Conservation (phyloP, 1,140 invertebrate species). For the Pachypsylla venusta region DNA sequence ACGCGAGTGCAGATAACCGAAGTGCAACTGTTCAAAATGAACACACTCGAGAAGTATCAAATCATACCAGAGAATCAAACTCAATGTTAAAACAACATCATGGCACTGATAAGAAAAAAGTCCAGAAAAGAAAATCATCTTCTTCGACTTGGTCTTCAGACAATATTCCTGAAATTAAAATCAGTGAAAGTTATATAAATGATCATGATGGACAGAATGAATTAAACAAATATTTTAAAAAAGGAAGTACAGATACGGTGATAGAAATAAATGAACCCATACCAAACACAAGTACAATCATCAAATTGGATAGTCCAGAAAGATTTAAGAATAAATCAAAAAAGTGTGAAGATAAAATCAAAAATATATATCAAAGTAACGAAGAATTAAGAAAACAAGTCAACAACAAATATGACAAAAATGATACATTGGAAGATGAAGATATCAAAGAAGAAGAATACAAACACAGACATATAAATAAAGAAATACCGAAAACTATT, state of each 20-base stretch:
- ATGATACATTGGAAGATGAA: too few species aligned
- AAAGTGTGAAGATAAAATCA: too few species aligned
- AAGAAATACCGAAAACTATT: too few species aligned
- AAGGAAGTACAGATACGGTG: background rate
- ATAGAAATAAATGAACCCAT: background rate
- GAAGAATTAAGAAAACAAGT: too few species aligned
- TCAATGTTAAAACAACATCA: too few species aligned
- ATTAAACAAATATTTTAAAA: background rate
- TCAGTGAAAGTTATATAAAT: background rate
- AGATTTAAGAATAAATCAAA: too few species aligned
- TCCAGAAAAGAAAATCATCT: conserved; percentile 1
- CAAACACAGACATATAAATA: too few species aligned
- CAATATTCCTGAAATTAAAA: conserved; percentile 2
- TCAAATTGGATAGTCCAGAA: background rate
- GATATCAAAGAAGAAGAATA: too few species aligned
- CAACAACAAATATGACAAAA: too few species aligned
- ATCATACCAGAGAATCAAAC: background rate
- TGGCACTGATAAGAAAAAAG: background rate
- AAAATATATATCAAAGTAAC: too few species aligned
- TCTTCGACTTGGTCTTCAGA: conserved; percentile 2
- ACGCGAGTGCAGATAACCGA: background rate
- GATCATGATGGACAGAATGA: background rate
- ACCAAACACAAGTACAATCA: background rate
- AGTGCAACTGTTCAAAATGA: background rate
- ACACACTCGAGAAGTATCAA: background rate